Base-by-base conservation (phyloP, 2,797 vertebrate genomes). In the Odontamblyopus rebecca region DNA sequence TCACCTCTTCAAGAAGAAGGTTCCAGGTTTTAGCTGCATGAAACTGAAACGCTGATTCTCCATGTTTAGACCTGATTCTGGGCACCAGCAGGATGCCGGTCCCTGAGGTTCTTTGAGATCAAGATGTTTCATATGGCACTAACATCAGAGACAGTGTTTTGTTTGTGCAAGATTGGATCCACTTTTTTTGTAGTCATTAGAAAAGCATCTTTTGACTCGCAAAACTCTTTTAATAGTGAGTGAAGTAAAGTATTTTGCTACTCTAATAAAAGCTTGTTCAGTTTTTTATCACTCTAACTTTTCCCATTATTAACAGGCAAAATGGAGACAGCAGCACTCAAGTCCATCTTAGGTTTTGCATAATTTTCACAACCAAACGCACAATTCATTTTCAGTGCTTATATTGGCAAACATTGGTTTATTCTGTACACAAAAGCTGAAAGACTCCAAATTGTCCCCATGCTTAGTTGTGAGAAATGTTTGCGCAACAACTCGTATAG, bases 291-390 rank as follows among this genome's bases (percentile, higher is more conserved):
- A 26, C 54, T 59, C 26, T 59, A 13, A 60, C 29, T 60, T 67
- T 63, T 51, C 54, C 5, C 48, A 65, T 72, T 73, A 74, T 75
- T 75, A 68, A 73, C 68, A 27, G 60, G 60, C 69, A 79, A 74
- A 70, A 70, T 23, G 62, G 18, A 61, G 59, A 60, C 59, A 5
- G 59, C 29, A 7, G 13, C 59, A 60, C 59, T 60, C 27, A 60
- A 13, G 59, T 27, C 29, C 59, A 60, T 60, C 27, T 60, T 30
- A 30, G 59, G 54, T 57, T 57, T 56, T 57, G 23, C 23, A 27
- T 57, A 57, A 57, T 57, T 57, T 7, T 60, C 61, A n/a, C 60
- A 32, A 30, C 35, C 29, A 32, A 61, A 61, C 16, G 3, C 60
- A 1, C 59, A 2, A 32, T 61, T 32, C 59, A 30, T 61, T 61